A percentile compares a stretch with the other conserved stretches of the same genome.
phyloP scores from a whole-genome alignment of 2,888 invertebrate species.

The Diaprepes abbreviatus region DNA sequence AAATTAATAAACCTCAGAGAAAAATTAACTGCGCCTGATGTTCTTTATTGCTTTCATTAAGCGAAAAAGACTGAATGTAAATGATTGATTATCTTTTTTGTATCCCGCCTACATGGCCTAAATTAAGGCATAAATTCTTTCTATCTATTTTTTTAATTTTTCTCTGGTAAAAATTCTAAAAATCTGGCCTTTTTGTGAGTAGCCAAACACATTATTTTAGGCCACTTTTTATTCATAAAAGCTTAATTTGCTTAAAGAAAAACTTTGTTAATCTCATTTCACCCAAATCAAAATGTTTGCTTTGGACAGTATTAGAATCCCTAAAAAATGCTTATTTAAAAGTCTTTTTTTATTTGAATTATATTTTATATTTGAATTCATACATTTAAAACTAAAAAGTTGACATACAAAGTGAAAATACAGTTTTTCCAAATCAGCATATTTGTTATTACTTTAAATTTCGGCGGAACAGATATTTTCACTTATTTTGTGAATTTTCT shows the following conservation, averaged over 20 bases:
- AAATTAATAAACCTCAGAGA: constrained; percentile 5
- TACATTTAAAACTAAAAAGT: too few relatives aligned
- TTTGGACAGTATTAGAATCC: too few relatives aligned
- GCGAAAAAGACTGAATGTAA: background rate
- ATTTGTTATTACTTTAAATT: too few relatives aligned
- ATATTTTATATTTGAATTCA: too few relatives aligned
- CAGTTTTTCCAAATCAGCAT: too few relatives aligned
- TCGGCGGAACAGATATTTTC: too few relatives aligned
- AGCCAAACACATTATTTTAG: background rate
- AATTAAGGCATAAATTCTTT: background rate
- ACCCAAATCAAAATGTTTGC: too few relatives aligned
- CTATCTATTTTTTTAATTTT: background rate
- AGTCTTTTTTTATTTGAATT: too few relatives aligned
- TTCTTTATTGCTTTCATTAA: constrained; percentile 1
- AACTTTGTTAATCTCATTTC: background rate
- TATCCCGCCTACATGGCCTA: background rate
- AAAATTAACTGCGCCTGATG: background rate
- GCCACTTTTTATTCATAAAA: background rate
- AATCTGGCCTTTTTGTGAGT: background rate
- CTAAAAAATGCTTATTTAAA: too few relatives aligned
- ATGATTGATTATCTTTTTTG: constrained; percentile 3
- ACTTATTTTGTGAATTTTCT: too few relatives aligned
- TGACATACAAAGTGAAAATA: too few relatives aligned
- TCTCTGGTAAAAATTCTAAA: background rate
- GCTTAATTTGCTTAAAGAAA: background rate